phyloP scores from a whole-genome alignment of 2,888 invertebrate genomes.

The Panopea generosa region DNA sequence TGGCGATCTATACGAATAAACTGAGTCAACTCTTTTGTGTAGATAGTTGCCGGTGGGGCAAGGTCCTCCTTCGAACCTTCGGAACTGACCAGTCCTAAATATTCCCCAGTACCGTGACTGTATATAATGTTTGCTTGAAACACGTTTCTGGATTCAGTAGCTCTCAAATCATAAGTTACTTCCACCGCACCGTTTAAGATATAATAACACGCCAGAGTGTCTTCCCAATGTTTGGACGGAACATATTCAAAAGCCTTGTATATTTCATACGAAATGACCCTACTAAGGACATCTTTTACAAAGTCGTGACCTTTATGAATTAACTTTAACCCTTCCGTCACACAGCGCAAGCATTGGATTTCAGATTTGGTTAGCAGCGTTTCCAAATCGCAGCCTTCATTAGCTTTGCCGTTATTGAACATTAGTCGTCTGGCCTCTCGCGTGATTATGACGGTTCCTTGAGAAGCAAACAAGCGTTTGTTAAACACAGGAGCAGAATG shows the following conservation, averaged over 20 bases:
- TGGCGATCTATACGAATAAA: conserved; percentile 76
- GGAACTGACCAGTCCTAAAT: conserved; percentile 75
- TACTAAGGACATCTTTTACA: conserved; percentile 76
- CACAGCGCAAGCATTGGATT: conserved; percentile 69
- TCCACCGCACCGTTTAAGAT: conserved; percentile 76
- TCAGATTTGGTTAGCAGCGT: conserved; percentile 66
- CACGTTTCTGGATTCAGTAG: conserved; percentile 69
- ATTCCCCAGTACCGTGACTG: conserved; percentile 79
- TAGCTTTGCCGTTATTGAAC: conserved; percentile 61
- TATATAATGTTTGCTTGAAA: conserved; percentile 80
- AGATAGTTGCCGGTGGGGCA: conserved; percentile 77
- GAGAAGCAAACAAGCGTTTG: conserved; percentile 75
- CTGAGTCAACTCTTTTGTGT: conserved; percentile 74
- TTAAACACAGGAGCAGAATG: conserved; percentile 76
- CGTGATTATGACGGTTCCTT: conserved; percentile 75
- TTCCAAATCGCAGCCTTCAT: conserved; percentile 45
- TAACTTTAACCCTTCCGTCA: conserved; percentile 74
- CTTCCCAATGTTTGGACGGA: conserved; percentile 69
- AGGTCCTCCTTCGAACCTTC: conserved; percentile 75
- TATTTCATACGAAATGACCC: conserved; percentile 71
- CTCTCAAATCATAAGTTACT: conserved; percentile 76
- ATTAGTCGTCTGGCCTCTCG: conserved; percentile 73
- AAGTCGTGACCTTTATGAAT: conserved; percentile 76
- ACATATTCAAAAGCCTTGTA: conserved; percentile 72
- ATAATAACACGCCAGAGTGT: conserved; percentile 75